phyloP scores from a whole-genome alignment of 2,113 vertebrate species.

The Mustela nigripes region DNA sequence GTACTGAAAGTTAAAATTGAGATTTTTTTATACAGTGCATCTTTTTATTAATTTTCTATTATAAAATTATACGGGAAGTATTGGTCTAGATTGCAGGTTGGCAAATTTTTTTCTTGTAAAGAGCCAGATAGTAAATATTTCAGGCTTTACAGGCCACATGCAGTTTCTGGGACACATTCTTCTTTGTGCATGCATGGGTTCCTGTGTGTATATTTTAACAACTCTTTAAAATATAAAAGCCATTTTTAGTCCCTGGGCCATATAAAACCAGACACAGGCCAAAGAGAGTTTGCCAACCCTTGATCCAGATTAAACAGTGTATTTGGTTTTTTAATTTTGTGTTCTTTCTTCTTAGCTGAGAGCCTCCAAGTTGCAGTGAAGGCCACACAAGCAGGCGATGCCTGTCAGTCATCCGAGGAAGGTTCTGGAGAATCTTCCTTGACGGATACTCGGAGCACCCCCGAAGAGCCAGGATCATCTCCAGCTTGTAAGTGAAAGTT shows the following conservation, averaged over 20 bases:
- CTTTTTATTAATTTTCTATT: neutral
- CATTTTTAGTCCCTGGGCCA: neutral
- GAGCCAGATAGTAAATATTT: neutral
- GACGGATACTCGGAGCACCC: neutral
- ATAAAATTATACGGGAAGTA: neutral
- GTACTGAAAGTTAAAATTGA: slow-evolving; percentile 41
- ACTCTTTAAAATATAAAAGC: neutral
- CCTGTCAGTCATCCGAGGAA: slow-evolving; percentile 57
- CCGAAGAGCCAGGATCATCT: slow-evolving; percentile 52
- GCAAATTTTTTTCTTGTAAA: neutral
- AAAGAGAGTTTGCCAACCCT: neutral
- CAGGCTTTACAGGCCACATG: neutral
- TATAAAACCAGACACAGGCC: neutral
- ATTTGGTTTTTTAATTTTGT: neutral
- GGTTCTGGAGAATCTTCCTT: slow-evolving; percentile 64
- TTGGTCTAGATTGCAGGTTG: neutral
- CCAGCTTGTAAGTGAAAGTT: slow-evolving; percentile 85
- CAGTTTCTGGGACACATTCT: neutral
- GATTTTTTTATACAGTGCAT: neutral
- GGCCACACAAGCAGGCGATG: slow-evolving; percentile 77
- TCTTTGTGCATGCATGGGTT: neutral
- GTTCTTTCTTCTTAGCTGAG: slow-evolving; percentile 84
- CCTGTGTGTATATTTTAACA: neutral
- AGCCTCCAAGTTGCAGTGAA: slow-evolving; percentile 85
- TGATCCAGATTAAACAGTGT: neutral